Conservation (phyloP, 2,113 vertebrate species). For the Picathartes gymnocephalus region DNA sequence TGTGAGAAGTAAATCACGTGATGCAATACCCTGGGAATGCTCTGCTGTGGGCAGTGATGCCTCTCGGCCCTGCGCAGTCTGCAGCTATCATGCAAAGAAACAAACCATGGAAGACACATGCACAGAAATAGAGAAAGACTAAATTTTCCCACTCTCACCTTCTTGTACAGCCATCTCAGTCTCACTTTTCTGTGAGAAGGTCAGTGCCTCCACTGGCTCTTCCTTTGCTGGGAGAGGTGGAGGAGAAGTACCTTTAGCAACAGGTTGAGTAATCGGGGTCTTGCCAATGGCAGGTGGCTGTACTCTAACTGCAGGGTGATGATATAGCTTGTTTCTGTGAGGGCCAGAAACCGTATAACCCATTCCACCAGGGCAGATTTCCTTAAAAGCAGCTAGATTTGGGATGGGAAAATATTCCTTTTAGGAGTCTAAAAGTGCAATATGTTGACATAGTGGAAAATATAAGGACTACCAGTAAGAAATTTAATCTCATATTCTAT, state of each 20-base stretch:
- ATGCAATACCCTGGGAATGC: neutral
- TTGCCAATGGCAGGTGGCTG: conserved; percentile 79
- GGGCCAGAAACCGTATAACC: conserved; percentile 94
- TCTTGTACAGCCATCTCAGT: conserved; percentile 74
- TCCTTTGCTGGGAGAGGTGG: conserved; percentile 86
- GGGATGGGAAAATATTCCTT: conserved; percentile 81
- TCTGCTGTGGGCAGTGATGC: neutral
- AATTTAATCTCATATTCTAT: conserved; percentile 38
- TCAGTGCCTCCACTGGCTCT: conserved; percentile 88
- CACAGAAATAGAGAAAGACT: conserved; percentile 28
- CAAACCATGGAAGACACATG: neutral
- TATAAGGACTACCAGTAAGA: conserved; percentile 71
- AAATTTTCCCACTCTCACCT: conserved; percentile 73
- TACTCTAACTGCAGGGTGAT: conserved; percentile 82
- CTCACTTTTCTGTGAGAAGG: conserved; percentile 80
- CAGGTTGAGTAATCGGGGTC: conserved; percentile 81
- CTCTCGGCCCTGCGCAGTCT: neutral
- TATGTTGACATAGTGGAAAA: conserved; percentile 78
- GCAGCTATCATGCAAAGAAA: neutral
- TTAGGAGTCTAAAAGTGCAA: conserved; percentile 82
- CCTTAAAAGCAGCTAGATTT: conserved; percentile 93
- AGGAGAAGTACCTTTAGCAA: conserved; percentile 80
- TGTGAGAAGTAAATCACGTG: neutral
- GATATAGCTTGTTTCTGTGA: conserved; percentile 84
- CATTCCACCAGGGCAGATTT: conserved; percentile 99